Evolutionary conservation across 2,888 invertebrate species (phyloP), one percentile per base, ranked within the genome.

Genomic region (Pammene fasciana): DNA sequence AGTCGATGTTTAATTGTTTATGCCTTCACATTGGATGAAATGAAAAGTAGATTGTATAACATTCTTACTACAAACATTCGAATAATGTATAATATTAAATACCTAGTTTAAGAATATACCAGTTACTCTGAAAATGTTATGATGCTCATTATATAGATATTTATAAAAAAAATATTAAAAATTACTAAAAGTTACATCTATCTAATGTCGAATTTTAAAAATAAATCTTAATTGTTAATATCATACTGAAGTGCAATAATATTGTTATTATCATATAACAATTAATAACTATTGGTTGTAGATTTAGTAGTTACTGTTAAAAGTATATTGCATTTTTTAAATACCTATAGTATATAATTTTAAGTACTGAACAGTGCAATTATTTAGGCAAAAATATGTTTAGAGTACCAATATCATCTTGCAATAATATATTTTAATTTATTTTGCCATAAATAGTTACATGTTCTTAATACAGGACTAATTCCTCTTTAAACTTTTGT

Each of bases 261-360:
- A 50, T 43, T 50, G 16, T 45, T 59, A 43, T 14, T 34, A 16
- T 18, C 45, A 18, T 11, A 41, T 59, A 34, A 5, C 4, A 16
- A 36, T 48, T 26, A 43, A 26, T 34, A n/a, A 18, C 10, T 9
- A 34, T 65, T 36, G n/a, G 50, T 52, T 59, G 16, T 56, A 45
- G 34, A 36, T 41, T 34, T 56, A 16, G 41, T 62, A 54, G 55
- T 70, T 70, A 70, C 60, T 66, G 34, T 60, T 70, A 59, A 65
- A 48, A 60, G 34, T 70, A 59, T 38, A 60, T 66, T 70, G 70
- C 70, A 66, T 66, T 70, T 70, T 66, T 55, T n/a, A n/a, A n/a
- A 56, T 56, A 52, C 48, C 38, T 57, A 16, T 60, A 65, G 46
- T 66, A 56, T 13, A 52, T 67, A 46, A 36, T 45, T 45, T 13